Evolutionary conservation across 2,888 invertebrate species (phyloP), one percentile per base, ranked within the genome.

Genomic region (Synergus umbraculus): DNA sequence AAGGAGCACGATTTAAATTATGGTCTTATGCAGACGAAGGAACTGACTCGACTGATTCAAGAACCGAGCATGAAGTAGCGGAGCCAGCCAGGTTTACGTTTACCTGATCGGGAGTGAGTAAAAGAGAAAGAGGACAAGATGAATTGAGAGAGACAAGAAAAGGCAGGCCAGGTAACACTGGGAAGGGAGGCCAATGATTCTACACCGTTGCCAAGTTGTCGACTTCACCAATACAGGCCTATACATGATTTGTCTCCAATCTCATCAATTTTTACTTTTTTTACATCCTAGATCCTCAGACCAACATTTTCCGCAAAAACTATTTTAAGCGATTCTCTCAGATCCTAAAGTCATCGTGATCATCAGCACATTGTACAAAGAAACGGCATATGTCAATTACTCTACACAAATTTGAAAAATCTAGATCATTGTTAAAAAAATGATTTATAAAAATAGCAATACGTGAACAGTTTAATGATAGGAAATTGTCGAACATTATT

Each of bases 1-100:
- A 60, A 76, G 73, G 82, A 81, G 79, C 81, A 82, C 80, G 83
- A 78, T 83, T 82, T 80, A 73, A 73, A 22, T n/a, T 15, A 73
- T 15, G 5, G 29, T 54, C 73, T 54, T 54, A 82, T 78, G 80
- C 65, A 82, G 54, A 60, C 83, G 85, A 84, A 85, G 83, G 84
- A 82, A 82, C 83, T 81, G 86, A 85, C 87, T 86, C 89, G 88
- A 91, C 90, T 91, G 91, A 90, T 87, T 89, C 89, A 86, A 87
- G 87, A 87, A 86, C 85, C 85, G 83, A 85, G 85, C 83, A 85
- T 85, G 84, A 86, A 86, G 88, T 85, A 83, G 84, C 76, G 83
- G 81, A 81, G 81, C 83, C 83, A 66, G 81, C 80, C 83, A 82
- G 86, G 85, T 87, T 87, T 85, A 87, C 85, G 87, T 86, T 88